Conservation (phyloP, 2,888 invertebrate genomes). For the Encarsia formosa region DNA sequence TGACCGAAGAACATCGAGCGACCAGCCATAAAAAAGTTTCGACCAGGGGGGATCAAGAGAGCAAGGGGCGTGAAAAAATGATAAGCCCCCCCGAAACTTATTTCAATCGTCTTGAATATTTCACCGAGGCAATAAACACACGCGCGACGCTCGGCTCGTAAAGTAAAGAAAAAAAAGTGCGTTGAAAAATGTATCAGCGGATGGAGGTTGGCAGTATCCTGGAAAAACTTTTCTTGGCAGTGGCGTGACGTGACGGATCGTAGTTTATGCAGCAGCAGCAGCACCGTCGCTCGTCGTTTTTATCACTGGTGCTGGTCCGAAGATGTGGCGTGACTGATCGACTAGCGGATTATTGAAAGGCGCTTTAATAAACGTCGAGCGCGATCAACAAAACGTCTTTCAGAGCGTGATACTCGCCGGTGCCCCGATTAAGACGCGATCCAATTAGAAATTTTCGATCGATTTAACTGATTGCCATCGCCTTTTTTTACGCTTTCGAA, state of each 20-base stretch:
- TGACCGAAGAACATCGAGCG: too few species aligned
- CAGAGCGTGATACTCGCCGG: not conserved
- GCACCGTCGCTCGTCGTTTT: too few species aligned
- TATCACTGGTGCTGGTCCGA: too few species aligned
- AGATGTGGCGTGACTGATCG: slow-evolving; percentile 9
- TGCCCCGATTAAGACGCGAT: not conserved
- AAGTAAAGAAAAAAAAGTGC: too few species aligned
- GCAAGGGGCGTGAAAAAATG: too few species aligned
- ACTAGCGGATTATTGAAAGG: slow-evolving; percentile 9
- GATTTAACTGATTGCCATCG: too few species aligned
- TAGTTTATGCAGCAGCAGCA: not conserved
- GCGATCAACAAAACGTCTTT: not conserved
- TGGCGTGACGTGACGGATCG: slow-evolving; percentile 8
- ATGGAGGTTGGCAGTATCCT: not conserved
- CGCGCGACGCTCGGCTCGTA: not conserved
- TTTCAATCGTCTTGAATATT: too few species aligned
- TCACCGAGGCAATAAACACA: not conserved
- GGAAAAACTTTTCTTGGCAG: slow-evolving; percentile 18
- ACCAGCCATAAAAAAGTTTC: too few species aligned
- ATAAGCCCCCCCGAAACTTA: too few species aligned
- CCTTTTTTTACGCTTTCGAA: too few species aligned
- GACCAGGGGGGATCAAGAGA: too few species aligned
- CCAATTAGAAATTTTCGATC: not conserved
- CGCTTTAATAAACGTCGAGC: slow-evolving; percentile 4
- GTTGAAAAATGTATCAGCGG: not conserved